Conservation (phyloP, 1,140 invertebrate genomes). For the Penaeus indicus region DNA sequence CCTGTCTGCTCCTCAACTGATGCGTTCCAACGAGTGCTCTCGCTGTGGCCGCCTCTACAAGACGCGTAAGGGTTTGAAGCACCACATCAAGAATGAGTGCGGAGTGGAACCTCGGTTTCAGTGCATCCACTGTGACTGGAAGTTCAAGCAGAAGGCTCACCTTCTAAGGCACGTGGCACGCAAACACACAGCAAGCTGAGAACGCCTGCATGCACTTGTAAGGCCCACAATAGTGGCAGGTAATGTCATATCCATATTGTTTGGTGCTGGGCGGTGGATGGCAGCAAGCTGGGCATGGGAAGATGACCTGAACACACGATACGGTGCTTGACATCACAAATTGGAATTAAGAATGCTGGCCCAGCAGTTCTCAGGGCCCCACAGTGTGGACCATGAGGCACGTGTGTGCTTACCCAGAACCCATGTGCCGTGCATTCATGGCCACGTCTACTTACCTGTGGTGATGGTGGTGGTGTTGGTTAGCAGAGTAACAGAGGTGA, state of each 20-base stretch:
- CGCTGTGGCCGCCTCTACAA: conserved; percentile 67
- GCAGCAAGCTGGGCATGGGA: conserved; percentile 1
- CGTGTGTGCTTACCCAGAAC: background rate
- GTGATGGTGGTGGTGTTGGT: conserved; percentile 34
- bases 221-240: conserved; percentile 46
- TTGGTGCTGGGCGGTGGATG: conserved; percentile 38
- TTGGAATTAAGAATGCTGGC: no score
- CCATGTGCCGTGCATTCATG: background rate
- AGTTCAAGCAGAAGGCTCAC: conserved; percentile 67
- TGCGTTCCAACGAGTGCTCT: conserved; percentile 65
- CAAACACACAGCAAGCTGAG: conserved; percentile 63
- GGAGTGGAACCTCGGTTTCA: conserved; percentile 70
- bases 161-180: conserved; percentile 65
- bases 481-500: conserved; percentile 29
- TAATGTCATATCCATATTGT: conserved; percentile 46
- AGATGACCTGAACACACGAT: background rate
- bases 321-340: conserved; percentile 15
- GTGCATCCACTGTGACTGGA: conserved; percentile 68
- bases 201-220: conserved; percentile 27
- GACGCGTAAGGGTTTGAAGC: conserved; percentile 66
- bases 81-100: conserved; percentile 67
- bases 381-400: conserved; percentile 11
- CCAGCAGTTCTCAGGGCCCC: background rate
- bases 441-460: conserved; percentile 15
- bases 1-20: conserved; percentile 41